Conservation (phyloP, 2,888 invertebrate genomes). For the Amaurobius ferox region DNA sequence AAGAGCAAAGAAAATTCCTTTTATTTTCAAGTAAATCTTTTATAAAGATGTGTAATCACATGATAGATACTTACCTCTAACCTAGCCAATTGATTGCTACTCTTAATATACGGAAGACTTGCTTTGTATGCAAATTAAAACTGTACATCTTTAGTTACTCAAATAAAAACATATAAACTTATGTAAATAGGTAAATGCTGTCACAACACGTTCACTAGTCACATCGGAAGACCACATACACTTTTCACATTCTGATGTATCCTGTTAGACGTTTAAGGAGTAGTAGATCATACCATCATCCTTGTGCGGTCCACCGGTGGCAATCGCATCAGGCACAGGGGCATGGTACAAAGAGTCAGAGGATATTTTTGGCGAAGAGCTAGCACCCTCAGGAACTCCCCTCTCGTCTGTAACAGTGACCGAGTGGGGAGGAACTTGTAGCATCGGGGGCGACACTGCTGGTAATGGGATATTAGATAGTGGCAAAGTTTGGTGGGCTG, state of each 20-base stretch:
- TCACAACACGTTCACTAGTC: slow-evolving; percentile 58
- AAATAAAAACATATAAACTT: background rate
- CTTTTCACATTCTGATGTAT: background rate
- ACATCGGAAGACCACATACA: slow-evolving; percentile 44
- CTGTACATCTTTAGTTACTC: slow-evolving; percentile 17
- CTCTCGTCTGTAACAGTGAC: slow-evolving; percentile 80
- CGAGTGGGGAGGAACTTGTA: slow-evolving; percentile 46
- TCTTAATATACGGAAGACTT: background rate
- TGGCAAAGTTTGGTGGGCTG: slow-evolving; percentile 21
- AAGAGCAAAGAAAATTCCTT: too few relatives aligned
- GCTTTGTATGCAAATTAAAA: slow-evolving; percentile 23
- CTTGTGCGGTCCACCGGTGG: slow-evolving; percentile 40
- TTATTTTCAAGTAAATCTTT: too few relatives aligned
- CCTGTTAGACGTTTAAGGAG: slow-evolving; percentile 73
- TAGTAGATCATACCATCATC: slow-evolving; percentile 73
- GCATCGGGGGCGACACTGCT: slow-evolving; percentile 23
- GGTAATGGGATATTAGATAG: background rate
- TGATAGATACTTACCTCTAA: background rate
- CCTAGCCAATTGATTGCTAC: background rate
- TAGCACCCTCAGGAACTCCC: slow-evolving; percentile 86
- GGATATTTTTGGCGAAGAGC: slow-evolving; percentile 82
- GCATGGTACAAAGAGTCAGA: slow-evolving; percentile 70
- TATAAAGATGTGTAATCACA: background rate
- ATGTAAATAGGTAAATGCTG: slow-evolving; percentile 40
- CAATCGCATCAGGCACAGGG: slow-evolving; percentile 42